Evolutionary conservation across 1,140 invertebrate genomes (phyloP).

Genomic region (Leguminivora glycinivorella): DNA sequence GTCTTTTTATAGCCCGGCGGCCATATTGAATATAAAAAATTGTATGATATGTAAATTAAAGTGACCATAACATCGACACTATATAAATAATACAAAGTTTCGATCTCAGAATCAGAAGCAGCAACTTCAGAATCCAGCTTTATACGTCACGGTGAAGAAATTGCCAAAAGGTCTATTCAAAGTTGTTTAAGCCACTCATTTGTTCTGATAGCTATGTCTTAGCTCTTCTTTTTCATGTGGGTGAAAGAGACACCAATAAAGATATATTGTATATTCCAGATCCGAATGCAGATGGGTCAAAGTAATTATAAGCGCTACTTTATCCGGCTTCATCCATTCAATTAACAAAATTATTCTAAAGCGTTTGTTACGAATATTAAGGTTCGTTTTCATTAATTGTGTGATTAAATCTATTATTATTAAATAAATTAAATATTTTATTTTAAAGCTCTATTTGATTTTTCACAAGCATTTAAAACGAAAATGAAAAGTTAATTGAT

Average conservation of each 20-base stretch:
- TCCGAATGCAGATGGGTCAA: conserved; percentile 10
- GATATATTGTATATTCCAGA: not conserved
- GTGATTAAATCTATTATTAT: not conserved
- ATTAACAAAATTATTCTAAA: conserved; percentile 22
- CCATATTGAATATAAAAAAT: too few relatives aligned
- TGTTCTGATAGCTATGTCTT: not conserved
- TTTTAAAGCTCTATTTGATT: not conserved
- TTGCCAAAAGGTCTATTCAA: not conserved
- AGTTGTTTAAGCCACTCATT: conserved; percentile 21
- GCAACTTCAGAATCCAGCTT: not conserved
- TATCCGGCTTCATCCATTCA: conserved; percentile 8
- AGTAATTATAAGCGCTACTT: conserved; percentile 17
- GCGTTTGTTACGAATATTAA: not conserved
- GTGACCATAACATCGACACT: too few relatives aligned
- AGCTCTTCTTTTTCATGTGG: not conserved
- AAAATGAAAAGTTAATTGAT: not conserved
- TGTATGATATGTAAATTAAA: too few relatives aligned
- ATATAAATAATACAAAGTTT: not conserved
- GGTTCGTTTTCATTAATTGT: not conserved
- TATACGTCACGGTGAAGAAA: not conserved
- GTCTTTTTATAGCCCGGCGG: too few relatives aligned
- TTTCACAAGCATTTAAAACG: not conserved
- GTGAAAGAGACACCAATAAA: not conserved
- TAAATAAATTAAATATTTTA: too few relatives aligned
- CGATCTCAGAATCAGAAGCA: not conserved